phyloP scores from a whole-genome alignment of 2,888 invertebrate genomes.

The Rhingia campestris region DNA sequence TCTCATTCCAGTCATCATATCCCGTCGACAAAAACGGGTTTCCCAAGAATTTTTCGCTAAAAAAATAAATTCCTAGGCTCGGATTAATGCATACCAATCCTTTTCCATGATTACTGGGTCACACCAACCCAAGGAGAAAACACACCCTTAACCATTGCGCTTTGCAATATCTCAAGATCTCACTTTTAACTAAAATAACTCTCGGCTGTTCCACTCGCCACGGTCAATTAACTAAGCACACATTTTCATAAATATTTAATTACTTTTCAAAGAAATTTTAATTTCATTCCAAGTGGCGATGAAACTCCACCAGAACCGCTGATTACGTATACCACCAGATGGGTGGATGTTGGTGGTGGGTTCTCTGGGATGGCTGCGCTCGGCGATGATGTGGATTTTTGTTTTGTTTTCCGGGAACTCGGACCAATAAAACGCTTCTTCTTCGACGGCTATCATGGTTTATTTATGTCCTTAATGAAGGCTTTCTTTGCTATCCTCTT shows the following conservation, averaged over 20 bases:
- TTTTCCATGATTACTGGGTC: too few species aligned
- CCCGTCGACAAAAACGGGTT: too few species aligned
- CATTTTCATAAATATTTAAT: constrained; percentile 74
- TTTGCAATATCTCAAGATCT: too few species aligned
- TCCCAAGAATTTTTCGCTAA: too few species aligned
- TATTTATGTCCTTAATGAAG: constrained; percentile 62
- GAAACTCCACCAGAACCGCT: not conserved
- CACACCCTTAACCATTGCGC: too few species aligned
- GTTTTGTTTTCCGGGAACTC: constrained; percentile 27
- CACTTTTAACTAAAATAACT: too few species aligned
- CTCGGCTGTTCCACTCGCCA: not conserved
- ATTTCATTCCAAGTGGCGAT: constrained; percentile 58
- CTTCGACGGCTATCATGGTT: constrained; percentile 37
- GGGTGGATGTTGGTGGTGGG: constrained; percentile 1
- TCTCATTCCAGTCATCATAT: too few species aligned
- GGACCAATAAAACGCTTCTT: constrained; percentile 48
- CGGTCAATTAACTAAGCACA: constrained; percentile 72
- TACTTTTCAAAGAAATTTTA: constrained; percentile 71
- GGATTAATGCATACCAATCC: too few species aligned
- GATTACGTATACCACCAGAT: constrained; percentile 11
- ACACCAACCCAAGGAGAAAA: too few species aligned
- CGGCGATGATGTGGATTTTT: constrained; percentile 11
- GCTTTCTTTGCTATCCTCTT: constrained; percentile 20
- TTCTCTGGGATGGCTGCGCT: not conserved
- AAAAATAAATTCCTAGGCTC: too few species aligned